A percentile compares a stretch with the other conserved stretches of the same genome.
Evolutionary conservation across 2,113 vertebrate genomes (phyloP).

Genomic region (Bubalus kerabau): DNA sequence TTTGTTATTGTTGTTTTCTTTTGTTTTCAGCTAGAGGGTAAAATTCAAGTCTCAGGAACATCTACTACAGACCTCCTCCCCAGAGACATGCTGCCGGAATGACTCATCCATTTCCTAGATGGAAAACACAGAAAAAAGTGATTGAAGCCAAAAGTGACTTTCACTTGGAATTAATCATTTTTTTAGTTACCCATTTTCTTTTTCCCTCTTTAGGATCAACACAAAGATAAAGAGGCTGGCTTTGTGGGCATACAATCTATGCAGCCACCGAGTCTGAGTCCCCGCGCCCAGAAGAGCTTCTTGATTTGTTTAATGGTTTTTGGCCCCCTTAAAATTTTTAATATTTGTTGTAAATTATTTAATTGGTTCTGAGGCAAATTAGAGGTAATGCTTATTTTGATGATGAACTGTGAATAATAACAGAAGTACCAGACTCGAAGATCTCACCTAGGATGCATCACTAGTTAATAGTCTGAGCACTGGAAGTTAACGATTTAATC

Average conservation of each 20-base stretch:
- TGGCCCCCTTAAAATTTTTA: neutral
- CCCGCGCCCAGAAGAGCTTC: fast-evolving
- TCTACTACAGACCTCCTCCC: neutral
- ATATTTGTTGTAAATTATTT: neutral
- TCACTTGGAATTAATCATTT: neutral
- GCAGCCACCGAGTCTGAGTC: neutral
- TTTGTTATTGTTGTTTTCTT: neutral
- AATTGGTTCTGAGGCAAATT: neutral
- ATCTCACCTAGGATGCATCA: neutral
- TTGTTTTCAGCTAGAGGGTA: neutral
- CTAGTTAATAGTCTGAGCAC: neutral
- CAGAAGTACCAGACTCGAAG: neutral
- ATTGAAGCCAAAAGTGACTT: neutral
- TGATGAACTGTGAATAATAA: neutral
- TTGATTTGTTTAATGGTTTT: neutral
- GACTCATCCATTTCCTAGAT: neutral
- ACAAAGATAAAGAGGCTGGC: neutral
- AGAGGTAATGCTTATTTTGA: neutral
- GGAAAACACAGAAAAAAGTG: neutral
- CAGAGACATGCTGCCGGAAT: neutral
- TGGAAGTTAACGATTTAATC: neutral
- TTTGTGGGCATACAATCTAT: neutral
- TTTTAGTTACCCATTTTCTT: neutral
- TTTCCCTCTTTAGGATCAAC: neutral
- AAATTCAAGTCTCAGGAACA: neutral